Percentiles rank a stretch among this genome's conserved stretches.
Evolutionary conservation across 2,888 invertebrate species (phyloP).

Genomic region (Schrankia costaestrigalis): DNA sequence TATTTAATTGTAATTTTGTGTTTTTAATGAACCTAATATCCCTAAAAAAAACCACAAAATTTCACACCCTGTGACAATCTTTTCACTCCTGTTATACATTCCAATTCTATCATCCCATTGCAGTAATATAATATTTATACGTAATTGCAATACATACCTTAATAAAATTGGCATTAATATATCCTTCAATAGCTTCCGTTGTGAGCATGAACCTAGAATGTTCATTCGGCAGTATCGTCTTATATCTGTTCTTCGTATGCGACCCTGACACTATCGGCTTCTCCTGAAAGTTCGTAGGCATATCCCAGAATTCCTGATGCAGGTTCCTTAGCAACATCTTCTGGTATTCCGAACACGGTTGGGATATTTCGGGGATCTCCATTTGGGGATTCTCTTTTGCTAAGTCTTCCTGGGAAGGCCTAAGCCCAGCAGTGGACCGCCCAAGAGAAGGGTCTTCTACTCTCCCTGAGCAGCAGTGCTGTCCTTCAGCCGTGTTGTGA

Average conservation of each 20-base stretch:
- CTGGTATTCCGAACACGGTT: conserved; percentile 82
- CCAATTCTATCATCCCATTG: no score
- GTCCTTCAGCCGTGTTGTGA: conserved; percentile 47
- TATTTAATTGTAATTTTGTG: no score
- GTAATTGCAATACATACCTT: no score
- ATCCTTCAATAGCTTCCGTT: conserved; percentile 83
- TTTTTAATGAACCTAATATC: no score
- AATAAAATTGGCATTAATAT: conserved; percentile 97
- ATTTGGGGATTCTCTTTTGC: conserved; percentile 61
- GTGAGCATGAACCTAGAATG: conserved; percentile 89
- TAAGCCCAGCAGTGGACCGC: no score
- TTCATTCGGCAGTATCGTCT: conserved; percentile 93
- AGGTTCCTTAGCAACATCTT: conserved; percentile 83
- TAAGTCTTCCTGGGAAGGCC: no score
- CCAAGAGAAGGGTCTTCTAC: no score
- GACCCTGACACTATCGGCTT: conserved; percentile 94
- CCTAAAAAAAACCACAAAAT: no score
- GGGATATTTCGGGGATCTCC: conserved; percentile 57
- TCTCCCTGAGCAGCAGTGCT: conserved; percentile 58
- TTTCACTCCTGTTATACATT: no score
- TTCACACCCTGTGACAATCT: no score
- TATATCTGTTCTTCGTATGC: conserved; percentile 93
- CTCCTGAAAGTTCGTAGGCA: conserved; percentile 95
- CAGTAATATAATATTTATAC: no score
- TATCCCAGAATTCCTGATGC: conserved; percentile 94